Evolutionary conservation across 2,113 vertebrate species (phyloP).

Genomic region (Toxostoma redivivum): DNA sequence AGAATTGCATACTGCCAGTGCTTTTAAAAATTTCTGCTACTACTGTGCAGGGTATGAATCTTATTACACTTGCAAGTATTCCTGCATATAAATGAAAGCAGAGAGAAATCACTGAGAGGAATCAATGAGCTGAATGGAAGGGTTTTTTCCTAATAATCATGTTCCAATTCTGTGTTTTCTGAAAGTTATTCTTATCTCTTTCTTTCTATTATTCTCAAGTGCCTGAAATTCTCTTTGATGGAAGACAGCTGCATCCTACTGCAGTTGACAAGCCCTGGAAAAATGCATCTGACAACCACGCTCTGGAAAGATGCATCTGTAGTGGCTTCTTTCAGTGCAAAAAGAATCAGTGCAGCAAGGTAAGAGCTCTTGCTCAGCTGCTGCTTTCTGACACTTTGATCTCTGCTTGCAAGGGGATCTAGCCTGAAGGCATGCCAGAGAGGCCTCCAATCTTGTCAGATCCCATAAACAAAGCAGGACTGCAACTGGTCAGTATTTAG

Average conservation of each 20-base stretch:
- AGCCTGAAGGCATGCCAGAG: not conserved
- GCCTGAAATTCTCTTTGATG: slow-evolving; percentile 34
- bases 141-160: not conserved
- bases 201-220: not conserved
- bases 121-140: slow-evolving; percentile 19
- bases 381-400: not conserved
- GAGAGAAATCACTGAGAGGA: not conserved
- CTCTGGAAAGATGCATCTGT: not conserved
- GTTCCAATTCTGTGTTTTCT: slow-evolving; percentile 19
- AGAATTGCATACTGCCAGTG: not conserved
- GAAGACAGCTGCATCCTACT: slow-evolving; percentile 9
- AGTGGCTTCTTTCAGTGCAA: not conserved
- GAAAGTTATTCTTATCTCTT: slow-evolving; percentile 27
- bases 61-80: not conserved
- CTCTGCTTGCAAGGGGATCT: not conserved
- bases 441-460: not conserved
- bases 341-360: not conserved
- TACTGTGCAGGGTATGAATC: not conserved
- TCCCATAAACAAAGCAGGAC: not conserved
- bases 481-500: not conserved
- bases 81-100: slow-evolving; percentile 27
- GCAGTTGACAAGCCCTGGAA: not conserved
- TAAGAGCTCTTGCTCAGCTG: not conserved
- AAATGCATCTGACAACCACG: not conserved
- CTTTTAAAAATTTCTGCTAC: slow-evolving; percentile 37